Conservation (phyloP, 1,140 invertebrate genomes). For the Pachypsylla venusta region DNA sequence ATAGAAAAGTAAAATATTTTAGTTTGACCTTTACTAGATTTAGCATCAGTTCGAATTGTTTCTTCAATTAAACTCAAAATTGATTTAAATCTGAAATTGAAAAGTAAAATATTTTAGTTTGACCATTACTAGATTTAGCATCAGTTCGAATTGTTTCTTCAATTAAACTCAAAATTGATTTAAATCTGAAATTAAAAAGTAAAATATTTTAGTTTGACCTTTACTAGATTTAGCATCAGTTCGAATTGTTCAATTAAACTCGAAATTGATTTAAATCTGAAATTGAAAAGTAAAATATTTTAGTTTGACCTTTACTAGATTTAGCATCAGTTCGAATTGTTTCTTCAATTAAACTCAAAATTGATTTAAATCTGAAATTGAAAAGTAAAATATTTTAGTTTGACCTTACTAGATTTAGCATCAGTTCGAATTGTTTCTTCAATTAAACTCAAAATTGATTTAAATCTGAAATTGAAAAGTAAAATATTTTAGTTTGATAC, state of each 20-base stretch:
- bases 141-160: slow-evolving; percentile 54
- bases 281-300: slow-evolving; percentile 18
- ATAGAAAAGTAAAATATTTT: slow-evolving; percentile 19
- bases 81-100: slow-evolving; percentile 30
- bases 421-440: slow-evolving; percentile 54
- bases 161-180: slow-evolving; percentile 33
- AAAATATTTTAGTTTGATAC: slow-evolving; percentile 24
- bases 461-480: slow-evolving; percentile 28
- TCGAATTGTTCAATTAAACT: slow-evolving; percentile 49
- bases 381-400: slow-evolving; percentile 21
- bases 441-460: slow-evolving; percentile 33
- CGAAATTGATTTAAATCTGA: slow-evolving; percentile 29
- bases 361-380: slow-evolving; percentile 30
- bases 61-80: slow-evolving; percentile 35
- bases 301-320: slow-evolving; percentile 37
- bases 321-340: slow-evolving; percentile 58
- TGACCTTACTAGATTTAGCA: slow-evolving; percentile 46
- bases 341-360: slow-evolving; percentile 35
- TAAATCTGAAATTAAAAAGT: slow-evolving; percentile 29
- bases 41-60: slow-evolving; percentile 56
- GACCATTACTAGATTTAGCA: slow-evolving; percentile 42
- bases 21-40: slow-evolving; percentile 43
- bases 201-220: slow-evolving; percentile 32
- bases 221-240: slow-evolving; percentile 52
- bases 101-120: slow-evolving; percentile 22